Base-by-base conservation (phyloP, 2,888 invertebrate genomes). In the Leuctra nigra region DNA sequence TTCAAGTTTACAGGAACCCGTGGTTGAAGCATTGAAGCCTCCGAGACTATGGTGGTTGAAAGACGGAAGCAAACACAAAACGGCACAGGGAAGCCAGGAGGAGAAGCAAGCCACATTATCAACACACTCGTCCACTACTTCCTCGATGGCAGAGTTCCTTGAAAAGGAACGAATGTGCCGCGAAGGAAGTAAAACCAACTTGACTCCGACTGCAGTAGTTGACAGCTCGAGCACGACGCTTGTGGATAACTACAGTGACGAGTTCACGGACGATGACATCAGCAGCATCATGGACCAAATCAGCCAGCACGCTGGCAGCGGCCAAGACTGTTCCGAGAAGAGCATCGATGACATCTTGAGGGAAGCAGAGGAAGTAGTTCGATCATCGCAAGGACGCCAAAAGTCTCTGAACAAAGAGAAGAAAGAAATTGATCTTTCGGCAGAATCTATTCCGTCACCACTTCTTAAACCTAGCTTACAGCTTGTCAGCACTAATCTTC, bases 321-420 rank as follows among this genome's bases (percentile, higher is more conserved):
- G 54, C 22, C 20, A 18, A 4, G 72, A 69, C 57, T 67, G 67
- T 1, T 75, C 74, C 29, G 75, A 75, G 57, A 73, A 77, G 39
- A 77, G 76, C 66, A 75, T 81, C 4, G 81, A 81, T 60, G 81
- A 81, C 59, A 74, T 81, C 39, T 71, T 81, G 63, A 75, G 73
- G 60, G 80, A 81, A 64, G 80, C 79, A 1, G 80, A 81, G 65
- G 70, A 73, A 46, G 68, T 81, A 18, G 74, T 74, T 56, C 66
- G 70, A 3, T 29, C 24, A 11, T 33, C 35, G 20, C 13, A 2
- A 6, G 14, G 29, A 1, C 7, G 35, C 24, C 29, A 6, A 29
- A 11, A 6, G 29, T 29, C 29, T 29, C 29, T 6, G 6, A 29
- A 29, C 11, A 29, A 29, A 6, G 11, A 29, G 29, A 29, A 29